Evolutionary conservation across 2,888 invertebrate species (phyloP).

Genomic region (Marronus borbonicus): DNA sequence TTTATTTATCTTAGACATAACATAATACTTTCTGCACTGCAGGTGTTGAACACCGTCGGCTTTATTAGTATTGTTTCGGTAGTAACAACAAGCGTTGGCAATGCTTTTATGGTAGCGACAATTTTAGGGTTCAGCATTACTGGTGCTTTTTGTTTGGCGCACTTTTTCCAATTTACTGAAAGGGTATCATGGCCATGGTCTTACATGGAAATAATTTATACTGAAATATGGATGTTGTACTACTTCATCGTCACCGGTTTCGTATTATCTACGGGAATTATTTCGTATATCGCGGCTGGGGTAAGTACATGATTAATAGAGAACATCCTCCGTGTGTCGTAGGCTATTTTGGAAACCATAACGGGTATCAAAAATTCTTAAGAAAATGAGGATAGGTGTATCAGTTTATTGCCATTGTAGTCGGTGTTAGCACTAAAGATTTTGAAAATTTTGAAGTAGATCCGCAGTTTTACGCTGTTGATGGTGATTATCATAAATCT

Average conservation of each 20-base stretch:
- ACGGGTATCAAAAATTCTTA: no score
- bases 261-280: constrained; percentile 14
- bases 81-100: background rate
- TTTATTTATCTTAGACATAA: background rate
- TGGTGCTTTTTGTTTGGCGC: constrained; percentile 19
- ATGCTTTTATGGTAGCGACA: constrained; percentile 37
- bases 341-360: no score
- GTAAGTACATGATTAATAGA: constrained; percentile 27
- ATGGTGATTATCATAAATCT: no score
- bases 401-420: no score
- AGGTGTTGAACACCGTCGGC: constrained; percentile 29
- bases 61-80: constrained; percentile 35
- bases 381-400: no score
- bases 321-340: no score
- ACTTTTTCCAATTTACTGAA: constrained; percentile 26
- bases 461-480: no score
- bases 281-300: constrained; percentile 42
- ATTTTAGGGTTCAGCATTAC: constrained; percentile 38
- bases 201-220: constrained; percentile 41
- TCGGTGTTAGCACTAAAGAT: no score
- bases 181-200: constrained; percentile 38
- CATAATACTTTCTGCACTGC: background rate
- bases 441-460: no score
- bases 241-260: constrained; percentile 39
- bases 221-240: constrained; percentile 35